A percentile compares a stretch with the other conserved stretches of the same genome.
phyloP scores from a whole-genome alignment of 2,888 invertebrate genomes.

The Elgonia sp. region DNA sequence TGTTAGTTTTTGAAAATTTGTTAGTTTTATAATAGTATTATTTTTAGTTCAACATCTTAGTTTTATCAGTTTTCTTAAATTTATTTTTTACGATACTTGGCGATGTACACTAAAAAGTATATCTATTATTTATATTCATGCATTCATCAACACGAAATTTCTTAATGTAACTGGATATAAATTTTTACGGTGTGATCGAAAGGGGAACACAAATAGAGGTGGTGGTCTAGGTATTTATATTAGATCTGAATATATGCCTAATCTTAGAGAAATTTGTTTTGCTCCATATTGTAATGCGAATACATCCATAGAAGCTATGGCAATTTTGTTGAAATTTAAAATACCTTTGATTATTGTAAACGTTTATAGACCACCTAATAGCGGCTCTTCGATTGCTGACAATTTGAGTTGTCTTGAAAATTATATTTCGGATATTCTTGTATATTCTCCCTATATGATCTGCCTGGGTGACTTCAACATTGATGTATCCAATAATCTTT shows the following conservation, averaged over 20 bases:
- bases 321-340: neutral
- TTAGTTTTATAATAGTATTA: too few species aligned
- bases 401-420: conserved; percentile 8
- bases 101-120: too few species aligned
- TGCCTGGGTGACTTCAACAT: neutral
- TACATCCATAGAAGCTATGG: conserved; percentile 3
- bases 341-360: neutral
- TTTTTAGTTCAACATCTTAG: too few species aligned
- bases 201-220: neutral
- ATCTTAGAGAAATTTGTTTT: neutral
- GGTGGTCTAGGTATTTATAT: conserved; percentile 25
- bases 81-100: too few species aligned
- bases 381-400: neutral
- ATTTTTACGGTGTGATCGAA: conserved; percentile 1
- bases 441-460: neutral
- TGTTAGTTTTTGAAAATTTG: too few species aligned
- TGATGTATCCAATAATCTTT: neutral
- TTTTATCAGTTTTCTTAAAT: too few species aligned
- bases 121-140: too few species aligned
- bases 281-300: neutral
- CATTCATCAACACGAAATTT: too few species aligned
- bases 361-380: conserved; percentile 10
- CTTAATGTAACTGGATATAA: neutral
- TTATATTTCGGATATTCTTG: neutral
- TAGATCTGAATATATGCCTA: neutral